Conservation (phyloP, 2,113 vertebrate species). For the Ancistrus triradiatus region DNA sequence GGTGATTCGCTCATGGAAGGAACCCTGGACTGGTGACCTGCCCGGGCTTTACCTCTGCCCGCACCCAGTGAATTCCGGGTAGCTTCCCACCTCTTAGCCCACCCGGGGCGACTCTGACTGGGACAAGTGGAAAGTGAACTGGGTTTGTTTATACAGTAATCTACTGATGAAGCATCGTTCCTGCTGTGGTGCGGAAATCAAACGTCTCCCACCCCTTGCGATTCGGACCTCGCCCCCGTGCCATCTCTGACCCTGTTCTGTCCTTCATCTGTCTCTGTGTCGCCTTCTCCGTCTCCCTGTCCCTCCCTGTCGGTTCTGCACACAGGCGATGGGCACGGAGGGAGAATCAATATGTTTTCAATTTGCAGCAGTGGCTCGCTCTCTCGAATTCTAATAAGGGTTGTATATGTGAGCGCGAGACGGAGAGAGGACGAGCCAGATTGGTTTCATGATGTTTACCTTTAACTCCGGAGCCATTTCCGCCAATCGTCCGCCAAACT, state of each 20-base stretch:
- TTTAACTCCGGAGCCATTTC: conserved; percentile 5
- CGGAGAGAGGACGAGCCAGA: conserved; percentile 16
- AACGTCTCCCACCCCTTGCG: not conserved
- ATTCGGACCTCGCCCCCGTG: not conserved
- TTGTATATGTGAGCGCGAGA: conserved; percentile 19
- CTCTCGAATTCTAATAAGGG: conserved; percentile 56
- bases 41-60: no score
- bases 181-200: no score
- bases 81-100: no score
- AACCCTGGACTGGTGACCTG: no score
- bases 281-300: no score
- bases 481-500: conserved; percentile 4
- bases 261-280: conserved; percentile 7
- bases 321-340: conserved; percentile 37
- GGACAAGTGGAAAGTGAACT: no score
- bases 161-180: no score
- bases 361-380: conserved; percentile 57
- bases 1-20: no score
- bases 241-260: conserved; percentile 13
- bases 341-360: conserved; percentile 61
- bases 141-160: no score
- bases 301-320: conserved; percentile 30
- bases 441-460: conserved; percentile 10
- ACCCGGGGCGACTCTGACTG: no score
- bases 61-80: no score